Base-by-base conservation (phyloP, 2,113 vertebrate species). In the Nothoprocta perdicaria region DNA sequence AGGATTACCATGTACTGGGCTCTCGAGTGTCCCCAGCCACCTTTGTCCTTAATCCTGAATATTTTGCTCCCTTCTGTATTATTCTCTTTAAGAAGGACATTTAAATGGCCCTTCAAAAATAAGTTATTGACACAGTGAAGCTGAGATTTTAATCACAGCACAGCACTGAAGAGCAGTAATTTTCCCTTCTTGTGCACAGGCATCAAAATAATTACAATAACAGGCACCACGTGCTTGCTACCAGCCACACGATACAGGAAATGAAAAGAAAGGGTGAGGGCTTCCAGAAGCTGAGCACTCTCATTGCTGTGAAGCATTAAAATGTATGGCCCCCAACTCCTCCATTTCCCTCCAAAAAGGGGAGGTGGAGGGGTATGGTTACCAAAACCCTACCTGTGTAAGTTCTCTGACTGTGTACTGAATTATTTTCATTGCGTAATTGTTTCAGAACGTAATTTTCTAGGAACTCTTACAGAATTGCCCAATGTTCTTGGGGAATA, bases 361-460 rank as follows among this genome's bases (percentile, higher is more conserved):
- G 48, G 10, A 48, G 19, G 48, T 48, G 48, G 46, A 21, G 21
- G 48, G 19, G 21, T 23, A 48, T 10, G 10, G 48, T 48, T 79
- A 81, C 57, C 17, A 53, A n/a, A 88, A 26, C 14, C 83, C 43
- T 80, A 81, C 14, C 26, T 35, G 46, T 46, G 35, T 40, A 91
- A 57, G 17, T 40, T 88, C 87, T 82, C 38, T 81, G 63, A 82
- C 8, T 80, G 80, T 61, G 62, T 75, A 76, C n/a, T 63, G 26
- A 83, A 83, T 58, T 83, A 43, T 69, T 93, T 78, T 86, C 77
- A 66, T 2, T 23, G 41, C 45, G 55, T 93, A 45, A 60, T 67
- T 86, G 80, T 72, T 88, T 73, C 63, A 86, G 55, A 79, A 68
- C 89, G n/a, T 15, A 38, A 48, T 80, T 89, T 94, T 50, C 67